Percentiles rank a stretch among this genome's conserved stretches.
These are phyloP conservation scores for Trinectes maculatus DNA, from an alignment of 2,113 vertebrate species.

Conservation along the genomic window DNA sequence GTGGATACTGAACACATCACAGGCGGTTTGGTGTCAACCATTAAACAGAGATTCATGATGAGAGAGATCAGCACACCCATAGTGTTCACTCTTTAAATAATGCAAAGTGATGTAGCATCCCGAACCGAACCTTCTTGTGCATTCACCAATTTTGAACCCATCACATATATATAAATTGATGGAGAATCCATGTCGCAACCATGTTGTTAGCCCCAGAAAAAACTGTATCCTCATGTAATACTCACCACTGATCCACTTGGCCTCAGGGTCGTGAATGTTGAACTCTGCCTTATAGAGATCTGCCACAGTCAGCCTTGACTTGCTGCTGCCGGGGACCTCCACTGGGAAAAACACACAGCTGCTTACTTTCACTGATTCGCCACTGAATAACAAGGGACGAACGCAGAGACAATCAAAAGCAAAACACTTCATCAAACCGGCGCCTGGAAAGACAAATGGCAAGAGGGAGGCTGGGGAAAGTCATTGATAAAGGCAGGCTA, in stretches of 20 bases:
- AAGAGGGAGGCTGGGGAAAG: not conserved
- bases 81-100: too few relatives aligned
- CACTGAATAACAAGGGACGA: not conserved
- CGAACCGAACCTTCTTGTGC: too few relatives aligned
- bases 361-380: not conserved
- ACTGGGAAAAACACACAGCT: slow-evolving; percentile 68
- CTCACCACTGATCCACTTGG: slow-evolving; percentile 91
- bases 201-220: too few relatives aligned
- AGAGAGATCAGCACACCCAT: too few relatives aligned
- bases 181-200: too few relatives aligned
- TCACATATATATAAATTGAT: too few relatives aligned
- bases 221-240: slow-evolving; percentile 16
- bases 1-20: too few relatives aligned
- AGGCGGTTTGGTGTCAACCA: too few relatives aligned
- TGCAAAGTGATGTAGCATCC: too few relatives aligned
- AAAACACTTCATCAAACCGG: not conserved
- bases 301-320: slow-evolving; percentile 85
- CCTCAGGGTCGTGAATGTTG: slow-evolving; percentile 85
- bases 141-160: too few relatives aligned
- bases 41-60: too few relatives aligned
- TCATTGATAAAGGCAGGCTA: not conserved
- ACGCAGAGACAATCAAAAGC: not conserved
- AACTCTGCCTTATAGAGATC: slow-evolving; percentile 90
- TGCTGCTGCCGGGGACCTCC: slow-evolving; percentile 85
- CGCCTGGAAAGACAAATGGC: not conserved